Percentiles rank a stretch among this genome's conserved stretches.
Evolutionary conservation across 1,140 invertebrate genomes (phyloP).

Genomic region (Oppia nitens): DNA sequence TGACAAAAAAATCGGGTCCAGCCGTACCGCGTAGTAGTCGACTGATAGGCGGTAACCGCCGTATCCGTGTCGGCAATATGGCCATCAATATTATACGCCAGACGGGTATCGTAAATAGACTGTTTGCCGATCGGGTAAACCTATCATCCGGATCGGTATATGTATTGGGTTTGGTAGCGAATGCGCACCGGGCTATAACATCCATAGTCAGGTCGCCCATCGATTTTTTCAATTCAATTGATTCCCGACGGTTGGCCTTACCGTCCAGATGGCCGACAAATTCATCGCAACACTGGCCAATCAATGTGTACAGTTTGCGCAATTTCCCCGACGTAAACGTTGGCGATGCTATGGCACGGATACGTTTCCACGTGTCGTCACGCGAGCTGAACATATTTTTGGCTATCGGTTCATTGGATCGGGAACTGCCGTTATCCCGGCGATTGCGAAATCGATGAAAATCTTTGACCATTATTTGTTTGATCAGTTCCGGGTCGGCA

Average conservation of each 20-base stretch:
- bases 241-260: neutral
- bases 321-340: conserved; percentile 40
- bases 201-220: conserved; percentile 8
- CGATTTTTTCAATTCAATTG: neutral
- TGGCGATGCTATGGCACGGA: conserved; percentile 37
- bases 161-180: too few species aligned
- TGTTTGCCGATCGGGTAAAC: neutral
- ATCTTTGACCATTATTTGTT: too few species aligned
- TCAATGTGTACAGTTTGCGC: conserved; percentile 30
- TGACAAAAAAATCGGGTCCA: conserved; percentile 1
- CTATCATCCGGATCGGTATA: conserved; percentile 7
- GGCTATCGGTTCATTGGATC: too few species aligned
- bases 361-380: too few species aligned
- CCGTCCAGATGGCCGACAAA: conserved; percentile 1
- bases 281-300: neutral
- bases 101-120: too few species aligned
- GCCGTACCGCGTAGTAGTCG: neutral
- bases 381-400: too few species aligned
- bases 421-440: too few species aligned
- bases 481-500: too few species aligned
- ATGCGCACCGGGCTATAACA: neutral
- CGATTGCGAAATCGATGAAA: too few species aligned
- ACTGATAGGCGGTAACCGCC: too few species aligned
- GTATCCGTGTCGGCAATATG: too few species aligned
- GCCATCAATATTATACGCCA: too few species aligned